A percentile compares a stretch with the other conserved stretches of the same genome.
Conservation (phyloP, 2,888 invertebrate species). For the Xylota segnis region DNA sequence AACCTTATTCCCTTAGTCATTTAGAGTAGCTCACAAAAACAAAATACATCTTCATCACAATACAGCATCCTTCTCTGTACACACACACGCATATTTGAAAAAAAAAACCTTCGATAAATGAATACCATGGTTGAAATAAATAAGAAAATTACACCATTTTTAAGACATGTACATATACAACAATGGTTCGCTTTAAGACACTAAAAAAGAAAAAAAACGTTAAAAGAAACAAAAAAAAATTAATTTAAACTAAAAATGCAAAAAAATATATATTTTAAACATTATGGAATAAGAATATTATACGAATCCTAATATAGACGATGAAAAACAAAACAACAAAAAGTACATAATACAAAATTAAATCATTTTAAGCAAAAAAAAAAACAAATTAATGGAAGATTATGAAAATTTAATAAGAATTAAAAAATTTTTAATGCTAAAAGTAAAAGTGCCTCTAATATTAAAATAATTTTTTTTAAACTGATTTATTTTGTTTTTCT, state of each 20-base stretch:
- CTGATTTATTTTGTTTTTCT: conserved; percentile 12
- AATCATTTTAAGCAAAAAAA: conserved; percentile 63
- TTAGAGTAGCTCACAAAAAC: background rate
- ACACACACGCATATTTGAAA: background rate
- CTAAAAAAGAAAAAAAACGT: conserved; percentile 20
- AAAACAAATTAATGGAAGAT: conserved; percentile 63
- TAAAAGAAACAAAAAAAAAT: conserved; percentile 2
- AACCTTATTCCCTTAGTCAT: background rate
- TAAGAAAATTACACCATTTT: conserved; percentile 44
- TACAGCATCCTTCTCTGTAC: conserved; percentile 22
- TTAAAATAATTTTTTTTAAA: conserved; percentile 59
- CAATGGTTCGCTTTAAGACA: conserved; percentile 68
- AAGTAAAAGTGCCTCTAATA: conserved; percentile 75
- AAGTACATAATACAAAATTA: conserved; percentile 28
- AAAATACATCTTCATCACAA: conserved; percentile 36
- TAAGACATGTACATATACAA: conserved; percentile 66
- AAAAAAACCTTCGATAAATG: conserved; percentile 19
- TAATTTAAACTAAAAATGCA: conserved; percentile 31
- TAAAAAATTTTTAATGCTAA: conserved; percentile 71
- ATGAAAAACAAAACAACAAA: conserved; percentile 28
- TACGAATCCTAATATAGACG: conserved; percentile 67
- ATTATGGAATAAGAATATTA: conserved; percentile 37
- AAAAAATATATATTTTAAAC: conserved; percentile 41
- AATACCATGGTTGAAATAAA: conserved; percentile 4
- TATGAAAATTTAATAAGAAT: conserved; percentile 54